Evolutionary conservation across 2,113 vertebrate species (phyloP).

Genomic region (Oreochromis niloticus): DNA sequence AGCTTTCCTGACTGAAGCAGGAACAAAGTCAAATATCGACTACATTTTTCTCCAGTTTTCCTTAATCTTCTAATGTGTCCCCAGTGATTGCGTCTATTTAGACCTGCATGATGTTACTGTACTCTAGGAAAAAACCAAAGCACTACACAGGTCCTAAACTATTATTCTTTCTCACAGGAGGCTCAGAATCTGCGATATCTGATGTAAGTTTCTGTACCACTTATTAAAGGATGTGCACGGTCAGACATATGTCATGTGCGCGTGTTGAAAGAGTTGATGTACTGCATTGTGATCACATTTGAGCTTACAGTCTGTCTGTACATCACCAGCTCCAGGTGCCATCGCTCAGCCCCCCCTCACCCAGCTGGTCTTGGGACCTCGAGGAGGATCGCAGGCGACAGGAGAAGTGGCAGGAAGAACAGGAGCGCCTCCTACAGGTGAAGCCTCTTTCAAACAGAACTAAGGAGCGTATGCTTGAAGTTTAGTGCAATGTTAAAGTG

Average conservation of each 20-base stretch:
- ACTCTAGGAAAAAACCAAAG: not conserved
- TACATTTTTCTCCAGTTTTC: not conserved
- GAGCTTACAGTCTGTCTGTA: not conserved
- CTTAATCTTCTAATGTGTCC: conserved; percentile 3
- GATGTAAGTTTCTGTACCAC: conserved; percentile 84
- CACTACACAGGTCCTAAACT: not conserved
- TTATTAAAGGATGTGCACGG: not conserved
- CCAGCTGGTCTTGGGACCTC: conserved; percentile 86
- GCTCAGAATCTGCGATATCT: conserved; percentile 82
- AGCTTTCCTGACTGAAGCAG: not conserved
- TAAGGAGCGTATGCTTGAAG: not conserved
- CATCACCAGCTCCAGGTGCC: conserved; percentile 83
- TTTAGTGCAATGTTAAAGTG: not conserved
- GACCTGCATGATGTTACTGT: not conserved
- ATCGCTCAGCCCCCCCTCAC: conserved; percentile 78
- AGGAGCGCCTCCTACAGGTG: conserved; percentile 92
- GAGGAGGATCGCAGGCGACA: conserved; percentile 86
- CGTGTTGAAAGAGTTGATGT: not conserved
- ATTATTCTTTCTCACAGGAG: conserved; percentile 72
- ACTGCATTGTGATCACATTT: not conserved
- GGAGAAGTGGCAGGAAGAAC: conserved; percentile 94
- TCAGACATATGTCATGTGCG: not conserved
- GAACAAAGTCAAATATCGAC: not conserved
- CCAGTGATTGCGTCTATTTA: not conserved
- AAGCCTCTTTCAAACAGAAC: not conserved